Conservation (phyloP, 2,888 invertebrate genomes). For the Anorthoa munda region DNA sequence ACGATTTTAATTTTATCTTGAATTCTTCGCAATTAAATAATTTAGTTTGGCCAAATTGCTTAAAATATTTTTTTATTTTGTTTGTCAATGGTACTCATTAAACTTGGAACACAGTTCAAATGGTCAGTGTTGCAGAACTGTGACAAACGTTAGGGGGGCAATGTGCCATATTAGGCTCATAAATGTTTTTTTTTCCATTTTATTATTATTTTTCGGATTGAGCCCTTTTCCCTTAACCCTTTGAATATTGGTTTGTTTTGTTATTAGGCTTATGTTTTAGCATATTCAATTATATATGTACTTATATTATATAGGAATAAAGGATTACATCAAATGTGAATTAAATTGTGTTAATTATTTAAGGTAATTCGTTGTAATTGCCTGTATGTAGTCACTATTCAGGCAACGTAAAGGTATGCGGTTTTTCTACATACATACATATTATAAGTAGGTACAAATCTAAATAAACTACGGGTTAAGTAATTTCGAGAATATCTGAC, state of each 20-base stretch:
- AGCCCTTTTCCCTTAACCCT: no score
- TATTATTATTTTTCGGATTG: no score
- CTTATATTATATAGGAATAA: no score
- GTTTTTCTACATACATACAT: background rate
- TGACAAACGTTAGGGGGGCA: constrained; percentile 18
- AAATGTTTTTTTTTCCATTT: background rate
- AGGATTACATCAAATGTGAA: constrained; percentile 32
- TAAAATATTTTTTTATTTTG: no score
- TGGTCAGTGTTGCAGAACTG: constrained; percentile 52
- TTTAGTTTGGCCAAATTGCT: no score
- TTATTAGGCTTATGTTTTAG: no score
- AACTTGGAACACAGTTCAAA: constrained; percentile 47
- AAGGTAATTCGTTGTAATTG: constrained; percentile 1
- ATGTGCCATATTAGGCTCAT: constrained; percentile 31
- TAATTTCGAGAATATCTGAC: constrained; percentile 1
- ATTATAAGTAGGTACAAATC: background rate
- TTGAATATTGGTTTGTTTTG: no score
- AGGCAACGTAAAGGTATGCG: background rate
- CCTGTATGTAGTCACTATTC: background rate
- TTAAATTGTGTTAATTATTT: constrained; percentile 19
- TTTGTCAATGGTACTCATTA: constrained; percentile 16
- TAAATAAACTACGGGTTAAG: background rate
- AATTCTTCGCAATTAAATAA: background rate
- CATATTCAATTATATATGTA: no score
- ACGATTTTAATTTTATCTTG: background rate